Base-by-base conservation (phyloP, 2,797 vertebrate genomes). In the Sebastolobus altivelis region DNA sequence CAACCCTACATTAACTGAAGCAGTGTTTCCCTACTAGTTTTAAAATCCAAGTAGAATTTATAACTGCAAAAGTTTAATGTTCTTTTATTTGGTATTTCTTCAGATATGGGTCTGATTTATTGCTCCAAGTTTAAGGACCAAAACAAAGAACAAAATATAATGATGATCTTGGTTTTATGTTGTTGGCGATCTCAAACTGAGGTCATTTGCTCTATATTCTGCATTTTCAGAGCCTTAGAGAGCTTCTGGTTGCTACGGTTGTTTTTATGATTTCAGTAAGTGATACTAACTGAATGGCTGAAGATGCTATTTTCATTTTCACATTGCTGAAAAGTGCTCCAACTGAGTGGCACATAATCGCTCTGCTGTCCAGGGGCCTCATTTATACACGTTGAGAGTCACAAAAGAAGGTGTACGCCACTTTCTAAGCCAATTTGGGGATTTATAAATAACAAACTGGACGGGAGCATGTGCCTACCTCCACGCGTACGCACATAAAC, bases 291-390 rank as follows among this genome's bases (percentile, higher is more conserved):
- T 71, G 66, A 71, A 18, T 46, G 16, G 31, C 3, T 29, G 49
- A 46, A 72, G 69, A 65, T 59, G 27, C 37, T 25, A 59, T 77
- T 29, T 73, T 62, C 6, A 67, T 85, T 80, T 83, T 79, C 55
- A 61, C 63, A 29, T 7, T 25, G 37, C n/a, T 81, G 61, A 78
- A 80, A 72, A 37, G 20, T 22, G 40, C 60, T 84, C n/a, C 77
- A 77, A 65, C 63, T 86, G 60, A 84, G 68, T 58, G 74, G 68
- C 38, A 78, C 60, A 70, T 79, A 75, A 81, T 61, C 22, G 5
- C 65, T 77, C 11, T 75, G 49, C 77, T 84, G 61, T 69, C 72
- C 66, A 78, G 46, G 55, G 11, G 16, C 16, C 37, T 43, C 25
- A 58, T 58, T 58, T 58, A 38, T 27, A 25, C 38, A 40, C 1